These are phyloP conservation scores for Isaurus tuberculatus DNA, from an alignment of 92 coral and sea anemone species.

Conservation along the genomic window DNA sequence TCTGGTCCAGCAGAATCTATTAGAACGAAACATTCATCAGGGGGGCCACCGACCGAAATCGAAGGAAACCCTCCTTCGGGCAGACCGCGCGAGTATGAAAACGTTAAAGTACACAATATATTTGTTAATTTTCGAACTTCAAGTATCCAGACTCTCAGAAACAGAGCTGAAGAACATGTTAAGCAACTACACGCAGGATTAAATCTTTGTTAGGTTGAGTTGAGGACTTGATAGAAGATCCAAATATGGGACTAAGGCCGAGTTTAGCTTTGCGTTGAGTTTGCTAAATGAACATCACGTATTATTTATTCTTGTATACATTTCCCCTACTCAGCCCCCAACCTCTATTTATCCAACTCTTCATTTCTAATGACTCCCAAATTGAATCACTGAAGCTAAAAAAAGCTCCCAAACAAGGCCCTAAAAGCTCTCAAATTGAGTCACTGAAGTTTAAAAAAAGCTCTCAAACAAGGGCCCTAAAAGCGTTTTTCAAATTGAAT, in stretches of 20 bases:
- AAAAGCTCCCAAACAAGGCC: too few species aligned
- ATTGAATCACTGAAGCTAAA: too few species aligned
- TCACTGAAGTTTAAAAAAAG: too few species aligned
- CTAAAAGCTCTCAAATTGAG: too few species aligned
- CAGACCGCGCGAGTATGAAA: neutral
- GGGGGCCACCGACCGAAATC: neutral
- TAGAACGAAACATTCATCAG: neutral
- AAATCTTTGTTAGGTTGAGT: neutral
- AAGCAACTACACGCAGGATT: conserved; percentile 51
- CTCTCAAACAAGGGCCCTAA: too few species aligned
- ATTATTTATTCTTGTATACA: too few species aligned
- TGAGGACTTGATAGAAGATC: too few species aligned
- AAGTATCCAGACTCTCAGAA: conserved; percentile 77
- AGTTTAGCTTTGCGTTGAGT: neutral
- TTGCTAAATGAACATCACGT: neutral
- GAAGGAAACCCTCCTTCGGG: neutral
- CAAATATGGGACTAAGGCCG: neutral
- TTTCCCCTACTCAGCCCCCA: too few species aligned
- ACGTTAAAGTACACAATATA: conserved; percentile 20
- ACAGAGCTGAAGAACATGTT: conserved; percentile 78
- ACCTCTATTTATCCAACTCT: too few species aligned
- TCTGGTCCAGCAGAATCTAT: conserved; percentile 6
- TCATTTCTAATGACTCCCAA: too few species aligned
- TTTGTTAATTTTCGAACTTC: conserved; percentile 89
- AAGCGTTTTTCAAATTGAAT: too few species aligned